Evolutionary conservation across 2,113 vertebrate genomes (phyloP).

Genomic region (Lanius ludovicianus): DNA sequence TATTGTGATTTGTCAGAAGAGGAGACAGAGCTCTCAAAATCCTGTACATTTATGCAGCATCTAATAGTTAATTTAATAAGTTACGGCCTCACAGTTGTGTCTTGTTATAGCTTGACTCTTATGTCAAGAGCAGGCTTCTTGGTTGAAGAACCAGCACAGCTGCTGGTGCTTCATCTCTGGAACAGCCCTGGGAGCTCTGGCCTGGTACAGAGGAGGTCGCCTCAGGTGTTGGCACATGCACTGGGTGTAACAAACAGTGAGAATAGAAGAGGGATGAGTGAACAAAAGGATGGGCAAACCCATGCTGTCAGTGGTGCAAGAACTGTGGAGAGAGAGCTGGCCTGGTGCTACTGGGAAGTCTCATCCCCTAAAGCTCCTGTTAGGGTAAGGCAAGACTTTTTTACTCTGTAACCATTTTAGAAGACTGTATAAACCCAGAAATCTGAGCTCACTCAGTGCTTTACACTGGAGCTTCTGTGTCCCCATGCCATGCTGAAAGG

Average conservation of each 20-base stretch:
- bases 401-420: neutral
- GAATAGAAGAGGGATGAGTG: neutral
- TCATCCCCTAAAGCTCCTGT: neutral
- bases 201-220: rapidly evolving
- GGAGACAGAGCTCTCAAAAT: neutral
- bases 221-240: neutral
- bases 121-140: neutral
- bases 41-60: neutral
- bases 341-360: neutral
- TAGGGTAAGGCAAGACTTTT: neutral
- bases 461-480: neutral
- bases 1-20: constrained; percentile 33
- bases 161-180: neutral
- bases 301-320: neutral
- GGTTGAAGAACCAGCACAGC: neutral
- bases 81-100: constrained; percentile 9
- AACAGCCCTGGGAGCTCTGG: neutral
- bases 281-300: neutral
- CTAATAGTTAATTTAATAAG: constrained; percentile 57
- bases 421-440: neutral
- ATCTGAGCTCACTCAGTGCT: neutral
- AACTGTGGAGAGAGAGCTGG: neutral
- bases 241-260: neutral
- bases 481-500: neutral
- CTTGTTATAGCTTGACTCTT: neutral